A percentile compares a stretch with the other conserved stretches of the same genome.
These are phyloP conservation scores for Catamblyrhynchus diadema DNA, from an alignment of 2,797 vertebrate genomes.

Conservation along the genomic window DNA sequence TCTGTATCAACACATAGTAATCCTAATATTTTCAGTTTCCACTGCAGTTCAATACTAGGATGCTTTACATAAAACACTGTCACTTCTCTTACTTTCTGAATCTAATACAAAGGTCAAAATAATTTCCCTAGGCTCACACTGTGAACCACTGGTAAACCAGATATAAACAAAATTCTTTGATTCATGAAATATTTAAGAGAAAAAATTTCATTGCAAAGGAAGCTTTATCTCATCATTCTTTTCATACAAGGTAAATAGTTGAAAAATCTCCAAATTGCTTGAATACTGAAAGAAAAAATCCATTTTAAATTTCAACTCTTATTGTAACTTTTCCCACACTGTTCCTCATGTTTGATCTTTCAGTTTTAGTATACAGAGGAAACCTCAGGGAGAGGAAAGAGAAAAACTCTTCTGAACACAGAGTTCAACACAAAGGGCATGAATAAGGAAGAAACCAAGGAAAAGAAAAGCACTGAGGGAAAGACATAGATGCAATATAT, in stretches of 20 bases:
- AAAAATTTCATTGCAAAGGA: neutral
- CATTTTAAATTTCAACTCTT: neutral
- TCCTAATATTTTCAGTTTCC: neutral
- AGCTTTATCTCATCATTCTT: neutral
- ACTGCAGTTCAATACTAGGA: neutral
- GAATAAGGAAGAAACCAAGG: neutral
- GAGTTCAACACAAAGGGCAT: neutral
- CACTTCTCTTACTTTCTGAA: neutral
- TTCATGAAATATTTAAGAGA: neutral
- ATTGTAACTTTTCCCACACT: neutral
- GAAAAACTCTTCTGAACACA: neutral
- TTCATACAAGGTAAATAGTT: neutral
- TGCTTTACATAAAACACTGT: neutral
- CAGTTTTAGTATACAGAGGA: neutral
- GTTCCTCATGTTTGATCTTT: neutral
- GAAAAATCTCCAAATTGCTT: neutral
- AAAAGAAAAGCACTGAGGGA: neutral
- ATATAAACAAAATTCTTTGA: neutral
- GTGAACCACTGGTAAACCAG: neutral
- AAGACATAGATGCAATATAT: neutral
- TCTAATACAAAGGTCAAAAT: neutral
- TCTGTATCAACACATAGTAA: neutral
- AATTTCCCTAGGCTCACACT: neutral
- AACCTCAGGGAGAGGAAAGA: neutral
- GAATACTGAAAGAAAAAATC: neutral